These are phyloP conservation scores for Watsonalla binaria DNA, from an alignment of 2,888 invertebrate genomes.

Conservation along the genomic window DNA sequence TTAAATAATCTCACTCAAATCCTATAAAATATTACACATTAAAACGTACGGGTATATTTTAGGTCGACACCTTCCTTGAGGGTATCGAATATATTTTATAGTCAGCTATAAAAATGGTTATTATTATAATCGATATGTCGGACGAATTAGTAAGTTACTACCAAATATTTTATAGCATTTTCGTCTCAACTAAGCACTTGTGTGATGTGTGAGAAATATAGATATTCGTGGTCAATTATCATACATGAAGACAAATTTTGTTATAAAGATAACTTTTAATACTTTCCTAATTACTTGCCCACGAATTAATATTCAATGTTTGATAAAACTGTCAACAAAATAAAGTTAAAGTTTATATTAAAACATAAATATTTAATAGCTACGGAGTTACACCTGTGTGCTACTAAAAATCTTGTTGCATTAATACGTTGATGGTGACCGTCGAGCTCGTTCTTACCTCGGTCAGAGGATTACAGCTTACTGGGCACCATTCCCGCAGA, in stretches of 20 bases:
- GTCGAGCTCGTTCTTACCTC: too few species aligned
- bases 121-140: background rate
- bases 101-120: background rate
- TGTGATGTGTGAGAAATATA: constrained; percentile 6
- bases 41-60: too few species aligned
- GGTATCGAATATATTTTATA: background rate
- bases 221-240: background rate
- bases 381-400: too few species aligned
- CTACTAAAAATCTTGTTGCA: too few species aligned
- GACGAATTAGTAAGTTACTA: background rate
- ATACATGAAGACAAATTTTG: background rate
- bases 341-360: constrained; percentile 4
- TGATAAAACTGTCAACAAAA: constrained; percentile 13
- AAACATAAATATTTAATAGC: too few species aligned
- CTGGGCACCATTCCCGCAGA: too few species aligned
- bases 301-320: constrained; percentile 12
- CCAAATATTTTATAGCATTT: background rate
- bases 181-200: background rate
- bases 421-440: too few species aligned
- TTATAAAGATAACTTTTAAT: background rate
- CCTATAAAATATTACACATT: too few species aligned
- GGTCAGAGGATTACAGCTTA: too few species aligned
- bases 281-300: constrained; percentile 11
- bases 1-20: too few species aligned
- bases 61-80: too few species aligned